phyloP scores from a whole-genome alignment of 2,113 vertebrate genomes.

The Megalops atlanticus region DNA sequence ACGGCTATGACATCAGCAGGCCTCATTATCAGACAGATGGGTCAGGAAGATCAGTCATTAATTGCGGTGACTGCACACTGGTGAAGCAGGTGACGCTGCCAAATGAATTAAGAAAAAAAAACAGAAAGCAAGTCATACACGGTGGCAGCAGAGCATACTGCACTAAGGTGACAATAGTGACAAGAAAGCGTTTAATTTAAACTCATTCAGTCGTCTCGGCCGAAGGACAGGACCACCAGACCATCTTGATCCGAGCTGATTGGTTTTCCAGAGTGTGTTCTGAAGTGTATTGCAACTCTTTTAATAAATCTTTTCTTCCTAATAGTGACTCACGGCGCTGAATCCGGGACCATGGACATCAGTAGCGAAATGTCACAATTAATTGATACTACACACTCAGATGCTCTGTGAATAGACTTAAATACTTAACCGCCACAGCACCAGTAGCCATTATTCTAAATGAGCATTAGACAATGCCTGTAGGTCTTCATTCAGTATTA shows the following conservation, averaged over 20 bases:
- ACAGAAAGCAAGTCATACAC: background rate
- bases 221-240: background rate
- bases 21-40: background rate
- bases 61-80: background rate
- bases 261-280: background rate
- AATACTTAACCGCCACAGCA: background rate
- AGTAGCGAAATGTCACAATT: background rate
- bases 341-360: background rate
- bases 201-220: background rate
- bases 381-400: background rate
- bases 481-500: no score
- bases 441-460: no score
- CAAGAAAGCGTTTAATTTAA: background rate
- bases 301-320: no score
- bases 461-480: no score
- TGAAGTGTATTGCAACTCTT: background rate
- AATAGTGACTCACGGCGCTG: background rate
- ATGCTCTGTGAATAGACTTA: background rate
- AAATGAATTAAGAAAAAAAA: background rate
- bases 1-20: background rate
- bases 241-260: background rate
- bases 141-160: background rate
- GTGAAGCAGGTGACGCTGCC: background rate
- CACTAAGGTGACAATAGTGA: background rate
- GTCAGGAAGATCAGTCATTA: background rate